phyloP scores from a whole-genome alignment of 92 coral and sea anemone genomes.

The Palythoa grandiflora region DNA sequence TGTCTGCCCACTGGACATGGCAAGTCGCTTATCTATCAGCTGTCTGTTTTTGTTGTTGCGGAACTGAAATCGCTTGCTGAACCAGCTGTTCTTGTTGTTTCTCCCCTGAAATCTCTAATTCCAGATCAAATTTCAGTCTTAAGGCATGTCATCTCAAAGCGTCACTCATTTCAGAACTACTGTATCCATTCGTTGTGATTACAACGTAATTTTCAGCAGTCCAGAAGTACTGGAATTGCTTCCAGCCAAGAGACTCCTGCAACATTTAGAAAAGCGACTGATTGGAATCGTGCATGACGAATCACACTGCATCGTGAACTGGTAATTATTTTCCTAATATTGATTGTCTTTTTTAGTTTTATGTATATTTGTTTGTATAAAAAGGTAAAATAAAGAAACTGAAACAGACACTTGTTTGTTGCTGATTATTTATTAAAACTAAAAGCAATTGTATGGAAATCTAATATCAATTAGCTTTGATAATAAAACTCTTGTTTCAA shows the following conservation, averaged over 20 bases:
- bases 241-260: constrained; percentile 1
- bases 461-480: too few species aligned
- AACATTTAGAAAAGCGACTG: neutral
- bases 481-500: too few species aligned
- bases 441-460: too few species aligned
- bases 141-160: constrained; percentile 1
- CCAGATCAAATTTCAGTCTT: neutral
- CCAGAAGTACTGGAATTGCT: constrained; percentile 4
- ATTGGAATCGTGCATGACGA: neutral
- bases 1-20: constrained; percentile 26
- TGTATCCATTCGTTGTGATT: neutral
- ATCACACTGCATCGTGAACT: constrained; percentile 3
- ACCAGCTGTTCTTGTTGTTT: neutral
- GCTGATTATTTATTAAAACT: too few species aligned
- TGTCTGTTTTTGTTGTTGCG: neutral
- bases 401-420: too few species aligned
- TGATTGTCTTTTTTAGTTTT: too few species aligned
- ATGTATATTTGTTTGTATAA: too few species aligned
- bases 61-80: neutral
- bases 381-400: too few species aligned
- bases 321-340: neutral
- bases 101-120: constrained; percentile 3
- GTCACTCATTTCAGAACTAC: neutral
- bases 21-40: constrained; percentile 27
- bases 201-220: neutral